Base-by-base conservation (phyloP, 2,797 vertebrate genomes). In the Taeniopygia guttata region DNA sequence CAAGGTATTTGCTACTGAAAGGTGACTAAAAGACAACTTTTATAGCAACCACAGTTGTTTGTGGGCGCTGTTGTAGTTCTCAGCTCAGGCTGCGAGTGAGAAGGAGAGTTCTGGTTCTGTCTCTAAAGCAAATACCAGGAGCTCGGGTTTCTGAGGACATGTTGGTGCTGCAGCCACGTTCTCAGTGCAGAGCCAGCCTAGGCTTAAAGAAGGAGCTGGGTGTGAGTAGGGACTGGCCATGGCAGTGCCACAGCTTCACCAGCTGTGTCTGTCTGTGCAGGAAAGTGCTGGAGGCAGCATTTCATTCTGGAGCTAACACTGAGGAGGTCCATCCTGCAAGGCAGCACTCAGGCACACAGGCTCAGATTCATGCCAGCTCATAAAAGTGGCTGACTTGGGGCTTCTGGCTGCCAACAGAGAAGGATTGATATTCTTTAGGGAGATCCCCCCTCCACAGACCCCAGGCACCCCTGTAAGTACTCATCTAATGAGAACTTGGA, bases 1-100 rank as follows among this genome's bases (percentile, higher is more conserved):
- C 93, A 95, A 96, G 94, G 93, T 94, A 89, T 90, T 90, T 93
- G 80, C 79, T 88, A 84, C 76, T 56, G 63, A 94, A 87, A 96
- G 87, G 93, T 96, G 95, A 91, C 89, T 88, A 76, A 84, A 64
- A 89, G 46, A 36, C 8, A 38, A 56, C 54, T 96, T 95, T 95
- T 96, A 89, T 91, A 93, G 93, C 83, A 94, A 67, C 45, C 83
- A 45, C 70, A 91, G 87, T 89, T 94, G 85, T 48, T 94, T 91
- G 94, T 95, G 94, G 91, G 93, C 2, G 40, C 85, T 91, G 87
- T 94, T 93, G 89, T 87, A 91, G 72, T 93, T 95, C 89, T 96
- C 92, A 91, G 87, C 70, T 93, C 88, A 42, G 91, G 27, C 85
- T 96, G 82, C 27, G 74, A 91, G 89, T 82, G 89, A 82, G 89